Evolutionary conservation across 2,797 vertebrate species (phyloP), one percentile per base, ranked within the genome.

Genomic region (Acomys russatus): DNA sequence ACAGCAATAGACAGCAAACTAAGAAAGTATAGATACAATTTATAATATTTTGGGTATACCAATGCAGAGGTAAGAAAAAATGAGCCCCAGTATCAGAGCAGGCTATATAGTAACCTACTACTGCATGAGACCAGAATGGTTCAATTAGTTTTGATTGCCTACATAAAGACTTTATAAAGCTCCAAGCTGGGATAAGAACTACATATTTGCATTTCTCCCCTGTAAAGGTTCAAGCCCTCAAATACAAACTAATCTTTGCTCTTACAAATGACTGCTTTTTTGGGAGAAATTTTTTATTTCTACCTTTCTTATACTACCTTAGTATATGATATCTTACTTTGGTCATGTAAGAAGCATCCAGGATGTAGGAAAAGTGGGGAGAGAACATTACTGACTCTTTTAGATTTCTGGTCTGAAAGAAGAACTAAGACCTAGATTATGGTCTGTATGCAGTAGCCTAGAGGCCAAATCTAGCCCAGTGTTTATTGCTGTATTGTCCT

Each of bases 131-230:
- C 86, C 68, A 96, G 56, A 95, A 90, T 88, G 76, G 61, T 49
- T 35, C 56, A 73, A 61, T 92, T 96, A 93, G 83, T 96, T 97
- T 83, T 92, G 76, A 30, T 56, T 93, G 63, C 11, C 28, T 87
- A 84, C n/a, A n/a, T 74, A 90, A 94, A 91, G 64, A 93, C 88
- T 23, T 94, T 90, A 93, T 88, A 76, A 94, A 92, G 3, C 68
- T 95, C 84, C 89, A 90, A 94, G 73, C 49, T 92, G 82, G 80
- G 91, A 90, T 94, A 93, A 88, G 38, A 95, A 74, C n/a, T 90
- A 20, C 35, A 23, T 93, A 85, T 86, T 90, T 93, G 68, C 9
- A 85, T 90, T 88, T 88, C 23, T 61, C 9, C n/a, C 12, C 66
- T 49, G 25, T 84, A 49, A 80, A 80, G 91, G 20, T 9, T 94